These are phyloP conservation scores for Bugula neritina DNA, from an alignment of 2,888 invertebrate species.

Conservation along the genomic window DNA sequence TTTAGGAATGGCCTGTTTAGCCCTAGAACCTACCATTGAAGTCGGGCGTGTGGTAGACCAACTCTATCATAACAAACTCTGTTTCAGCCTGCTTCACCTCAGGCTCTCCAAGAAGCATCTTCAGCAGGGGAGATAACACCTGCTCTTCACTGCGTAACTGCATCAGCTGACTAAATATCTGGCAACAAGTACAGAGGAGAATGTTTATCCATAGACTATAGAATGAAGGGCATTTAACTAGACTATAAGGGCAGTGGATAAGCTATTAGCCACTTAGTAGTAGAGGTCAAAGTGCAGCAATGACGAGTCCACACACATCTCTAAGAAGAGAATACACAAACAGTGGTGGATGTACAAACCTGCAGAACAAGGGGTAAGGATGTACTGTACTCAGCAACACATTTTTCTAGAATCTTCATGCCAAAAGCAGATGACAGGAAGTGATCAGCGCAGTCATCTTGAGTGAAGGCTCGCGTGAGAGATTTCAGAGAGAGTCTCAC, in stretches of 20 bases:
- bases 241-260: no score
- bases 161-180: slow-evolving; percentile 13
- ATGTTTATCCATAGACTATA: no score
- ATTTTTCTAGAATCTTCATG: slow-evolving; percentile 15
- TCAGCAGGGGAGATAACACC: slow-evolving; percentile 11
- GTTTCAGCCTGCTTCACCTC: neutral
- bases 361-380: slow-evolving; percentile 14
- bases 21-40: slow-evolving; percentile 16
- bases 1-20: no score
- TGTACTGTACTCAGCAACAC: slow-evolving; percentile 12
- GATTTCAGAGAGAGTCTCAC: neutral
- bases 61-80: slow-evolving; percentile 18
- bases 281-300: no score
- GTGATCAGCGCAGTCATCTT: slow-evolving; percentile 23
- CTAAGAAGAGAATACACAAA: no score
- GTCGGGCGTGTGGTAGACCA: slow-evolving; percentile 7
- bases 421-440: slow-evolving; percentile 18
- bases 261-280: no score
- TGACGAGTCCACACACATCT: no score
- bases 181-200: neutral
- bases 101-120: neutral
- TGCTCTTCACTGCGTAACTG: slow-evolving; percentile 23
- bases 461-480: neutral
- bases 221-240: no score
- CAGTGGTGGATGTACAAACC: no score